Evolutionary conservation across 2,797 vertebrate genomes (phyloP).

Genomic region (Hippoglossus hippoglossus): DNA sequence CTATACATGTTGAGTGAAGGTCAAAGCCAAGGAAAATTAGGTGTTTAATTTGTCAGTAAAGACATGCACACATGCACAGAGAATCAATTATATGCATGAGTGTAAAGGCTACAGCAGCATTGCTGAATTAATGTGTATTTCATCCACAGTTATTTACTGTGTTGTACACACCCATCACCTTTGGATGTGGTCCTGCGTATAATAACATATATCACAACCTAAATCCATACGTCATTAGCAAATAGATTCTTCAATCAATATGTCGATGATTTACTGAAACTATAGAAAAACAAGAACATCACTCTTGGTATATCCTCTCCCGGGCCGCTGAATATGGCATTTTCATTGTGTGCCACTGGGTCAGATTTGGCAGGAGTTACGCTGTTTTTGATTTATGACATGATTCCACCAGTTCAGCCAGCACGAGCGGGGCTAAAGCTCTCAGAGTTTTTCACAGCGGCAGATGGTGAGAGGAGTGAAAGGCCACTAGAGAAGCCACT

Average conservation of each 20-base stretch:
- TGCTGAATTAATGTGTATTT: too few species aligned
- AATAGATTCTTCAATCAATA: not conserved
- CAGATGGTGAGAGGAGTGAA: conserved; percentile 32
- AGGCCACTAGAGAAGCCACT: conserved; percentile 30
- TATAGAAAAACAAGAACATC: conserved; percentile 10
- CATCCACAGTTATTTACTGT: not conserved
- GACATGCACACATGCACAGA: too few species aligned
- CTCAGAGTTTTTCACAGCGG: conserved; percentile 37
- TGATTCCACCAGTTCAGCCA: conserved; percentile 9
- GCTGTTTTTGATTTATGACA: conserved; percentile 55
- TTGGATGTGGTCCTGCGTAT: too few species aligned
- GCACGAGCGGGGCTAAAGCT: conserved; percentile 35
- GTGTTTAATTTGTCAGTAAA: not conserved
- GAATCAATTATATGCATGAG: too few species aligned
- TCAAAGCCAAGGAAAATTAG: not conserved
- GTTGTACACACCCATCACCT: not conserved
- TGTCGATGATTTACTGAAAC: not conserved
- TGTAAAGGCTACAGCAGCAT: not conserved
- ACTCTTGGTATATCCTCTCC: not conserved
- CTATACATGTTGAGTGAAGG: not conserved
- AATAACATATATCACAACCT: too few species aligned
- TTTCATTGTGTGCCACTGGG: conserved; percentile 32
- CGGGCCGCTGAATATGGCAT: not conserved
- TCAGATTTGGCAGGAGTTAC: conserved; percentile 30
- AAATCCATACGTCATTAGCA: not conserved